Evolutionary conservation across 1,140 invertebrate genomes (phyloP).

Genomic region (Cyclina sinensis): DNA sequence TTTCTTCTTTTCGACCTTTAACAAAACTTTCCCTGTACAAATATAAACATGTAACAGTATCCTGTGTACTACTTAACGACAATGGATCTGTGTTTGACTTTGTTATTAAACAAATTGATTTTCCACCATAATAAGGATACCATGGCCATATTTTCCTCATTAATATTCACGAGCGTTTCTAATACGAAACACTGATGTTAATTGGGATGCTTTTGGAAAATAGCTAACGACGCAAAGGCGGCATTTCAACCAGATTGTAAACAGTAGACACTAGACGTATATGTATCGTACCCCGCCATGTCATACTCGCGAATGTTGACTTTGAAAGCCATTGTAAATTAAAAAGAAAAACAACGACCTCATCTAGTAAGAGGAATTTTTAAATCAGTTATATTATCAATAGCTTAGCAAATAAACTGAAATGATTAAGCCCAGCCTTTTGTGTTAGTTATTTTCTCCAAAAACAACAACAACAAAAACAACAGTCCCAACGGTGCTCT

Average conservation of each 20-base stretch:
- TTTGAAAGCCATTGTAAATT: neutral
- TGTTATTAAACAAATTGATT: conserved; percentile 49
- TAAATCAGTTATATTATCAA: neutral
- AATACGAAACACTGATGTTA: conserved; percentile 37
- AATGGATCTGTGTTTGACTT: conserved; percentile 19
- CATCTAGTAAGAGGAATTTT: neutral
- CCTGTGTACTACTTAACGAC: conserved; percentile 3
- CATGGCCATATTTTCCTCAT: neutral
- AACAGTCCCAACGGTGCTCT: no score
- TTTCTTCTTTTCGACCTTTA: neutral
- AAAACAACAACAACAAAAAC: no score
- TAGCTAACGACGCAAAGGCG: neutral
- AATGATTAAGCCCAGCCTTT: no score
- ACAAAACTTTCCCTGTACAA: neutral
- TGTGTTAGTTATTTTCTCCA: no score
- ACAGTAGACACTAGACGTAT: neutral
- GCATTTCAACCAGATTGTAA: conserved; percentile 4
- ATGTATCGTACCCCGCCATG: neutral
- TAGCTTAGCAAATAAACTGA: neutral
- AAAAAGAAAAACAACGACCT: neutral
- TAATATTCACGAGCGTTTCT: conserved; percentile 15
- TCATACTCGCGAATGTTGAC: neutral
- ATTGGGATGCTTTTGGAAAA: neutral
- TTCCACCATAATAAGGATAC: neutral
- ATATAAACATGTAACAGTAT: conserved; percentile 15